Evolutionary conservation across 2,113 vertebrate genomes (phyloP), one percentile per base, ranked within the genome.

Genomic region (Cyanistes caeruleus): DNA sequence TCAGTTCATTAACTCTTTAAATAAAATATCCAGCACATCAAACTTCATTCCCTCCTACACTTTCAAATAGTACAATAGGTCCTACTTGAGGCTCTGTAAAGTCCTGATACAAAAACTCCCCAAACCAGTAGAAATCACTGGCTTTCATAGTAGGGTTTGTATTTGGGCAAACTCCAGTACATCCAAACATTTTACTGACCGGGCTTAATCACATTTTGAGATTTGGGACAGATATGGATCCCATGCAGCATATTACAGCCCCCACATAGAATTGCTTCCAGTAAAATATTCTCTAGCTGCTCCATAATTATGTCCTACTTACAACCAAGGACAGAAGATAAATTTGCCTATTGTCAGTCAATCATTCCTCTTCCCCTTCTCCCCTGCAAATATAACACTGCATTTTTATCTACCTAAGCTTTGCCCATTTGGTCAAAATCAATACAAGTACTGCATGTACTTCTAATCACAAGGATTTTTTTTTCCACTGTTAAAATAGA

Each of bases 1-100:
- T 89, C 88, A 81, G 80, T 62, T 91, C 73, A 78, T 95, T 95
- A 94, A 88, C 88, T 95, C 72, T 90, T 91, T 81, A 70, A 94
- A 86, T 56, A 95, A 95, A 93, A 87, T 81, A 92, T 46, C 76
- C 56, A 96, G 68, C 37, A 93, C 73, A 89, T 92, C 56, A 84
- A 78, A 67, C 25, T 93, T 77, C 68, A 68, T 60, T 95, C 85
- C 33, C 25, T 86, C 28, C 79, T 63, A 67, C 33, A 48, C 39
- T 91, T 41, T 56, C 48, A 86, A 93, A 86, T 39, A 74, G n/a
- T 53, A 60, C 35, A 75, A 41, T 41, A 88, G 72, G 49, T 85
- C 41, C 52, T 69, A 17, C n/a, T 31, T 41, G 41, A 70, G 31
- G 16, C 4, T 89, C 27, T 58, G 15, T 73, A 73, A 83, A 62